Conservation (phyloP, 2,888 invertebrate species). For the Pediacus dermestoides region DNA sequence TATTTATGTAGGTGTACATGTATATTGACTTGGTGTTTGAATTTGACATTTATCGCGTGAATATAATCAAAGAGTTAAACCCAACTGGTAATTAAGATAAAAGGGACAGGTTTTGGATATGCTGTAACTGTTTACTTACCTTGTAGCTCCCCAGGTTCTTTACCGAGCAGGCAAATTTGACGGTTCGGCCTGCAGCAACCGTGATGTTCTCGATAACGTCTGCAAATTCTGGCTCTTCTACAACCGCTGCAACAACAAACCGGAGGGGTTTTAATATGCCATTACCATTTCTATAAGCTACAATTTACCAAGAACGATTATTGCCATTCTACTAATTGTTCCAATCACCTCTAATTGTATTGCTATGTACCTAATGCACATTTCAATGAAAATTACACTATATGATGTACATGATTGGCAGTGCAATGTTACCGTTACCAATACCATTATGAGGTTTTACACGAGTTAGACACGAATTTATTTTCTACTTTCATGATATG, state of each 20-base stretch:
- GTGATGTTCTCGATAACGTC: slow-evolving; percentile 89
- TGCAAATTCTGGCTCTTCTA: slow-evolving; percentile 85
- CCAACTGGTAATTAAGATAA: too few relatives aligned
- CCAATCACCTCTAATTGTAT: slow-evolving; percentile 8
- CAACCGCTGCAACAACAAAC: slow-evolving; percentile 62
- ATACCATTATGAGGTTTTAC: too few relatives aligned
- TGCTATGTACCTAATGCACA: too few relatives aligned
- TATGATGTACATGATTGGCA: too few relatives aligned
- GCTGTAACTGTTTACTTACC: slow-evolving; percentile 55
- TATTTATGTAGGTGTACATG: too few relatives aligned
- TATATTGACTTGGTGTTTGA: too few relatives aligned
- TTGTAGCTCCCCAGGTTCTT: slow-evolving; percentile 88
- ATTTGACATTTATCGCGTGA: too few relatives aligned
- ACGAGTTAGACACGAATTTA: too few relatives aligned
- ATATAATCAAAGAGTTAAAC: too few relatives aligned
- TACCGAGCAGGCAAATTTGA: slow-evolving; percentile 85
- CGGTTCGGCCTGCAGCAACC: slow-evolving; percentile 83
- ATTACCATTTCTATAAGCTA: slow-evolving; percentile 14
- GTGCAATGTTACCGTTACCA: too few relatives aligned
- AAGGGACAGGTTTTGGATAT: not conserved
- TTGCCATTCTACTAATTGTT: slow-evolving; percentile 15
- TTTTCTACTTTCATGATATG: too few relatives aligned
- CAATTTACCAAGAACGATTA: slow-evolving; percentile 16
- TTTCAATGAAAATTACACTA: too few relatives aligned
- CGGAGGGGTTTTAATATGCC: slow-evolving; percentile 13